Base-by-base conservation (phyloP, 2,113 vertebrate species). In the Pagrus major region DNA sequence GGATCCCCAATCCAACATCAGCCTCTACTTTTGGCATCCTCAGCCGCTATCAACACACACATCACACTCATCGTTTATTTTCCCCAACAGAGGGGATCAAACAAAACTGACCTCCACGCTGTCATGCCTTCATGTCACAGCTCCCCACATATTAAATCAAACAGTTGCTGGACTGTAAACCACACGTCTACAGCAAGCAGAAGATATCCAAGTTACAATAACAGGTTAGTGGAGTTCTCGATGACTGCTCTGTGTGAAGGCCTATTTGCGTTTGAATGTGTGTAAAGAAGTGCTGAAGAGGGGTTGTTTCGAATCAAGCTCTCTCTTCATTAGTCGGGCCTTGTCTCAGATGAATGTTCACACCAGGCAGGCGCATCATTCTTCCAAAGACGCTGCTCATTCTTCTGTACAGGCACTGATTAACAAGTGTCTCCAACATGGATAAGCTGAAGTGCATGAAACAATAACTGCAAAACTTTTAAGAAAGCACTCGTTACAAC, bases 311-410 rank as follows among this genome's bases (percentile, higher is more conserved):
- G 77, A 66, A 73, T 68, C 42, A 49, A 76, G 72, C 78, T 84
- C 71, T 65, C 65, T 77, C 72, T 71, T 93, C 84, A 90, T 92
- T 86, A 89, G 71, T 74, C 29, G n/a, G 49, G 78, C 74, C 69
- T 55, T 84, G 70, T 78, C 86, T 58, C 70, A 81, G 81, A 81
- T 54, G 54, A 76, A 66, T 11, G 51, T 74, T 64, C 65, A 61
- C 76, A 59, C 37, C 16, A 27, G 65, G 68, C 78, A 33, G 52
- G 52, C 31, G 29, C 65, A 64, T 60, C 82, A 74, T 80, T 92
- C 79, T 59, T 71, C 86, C 85, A 87, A 46, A 37, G 76, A 78
- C 80, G 74, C 60, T 44, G 58, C 63, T 83, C 76, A 60, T 77
- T 86, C 76, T 61, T 82, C 77, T 52, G 64, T 63, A 69, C 59